A percentile compares a stretch with the other conserved stretches of the same genome.
phyloP scores from a whole-genome alignment of 2,797 vertebrate species.

The Scyliorhinus canicula region DNA sequence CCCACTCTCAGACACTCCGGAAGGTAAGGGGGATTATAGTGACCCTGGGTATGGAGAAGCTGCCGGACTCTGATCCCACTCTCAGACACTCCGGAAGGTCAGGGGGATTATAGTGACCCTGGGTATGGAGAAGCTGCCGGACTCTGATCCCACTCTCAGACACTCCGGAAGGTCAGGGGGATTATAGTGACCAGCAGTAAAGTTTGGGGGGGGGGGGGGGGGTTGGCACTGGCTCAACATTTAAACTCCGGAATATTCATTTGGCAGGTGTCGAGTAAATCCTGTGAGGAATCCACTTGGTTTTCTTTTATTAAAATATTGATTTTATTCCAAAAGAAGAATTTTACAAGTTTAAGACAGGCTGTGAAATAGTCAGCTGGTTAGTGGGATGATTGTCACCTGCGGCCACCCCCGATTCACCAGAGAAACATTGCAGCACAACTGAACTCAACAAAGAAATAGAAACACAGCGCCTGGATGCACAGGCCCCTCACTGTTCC shows the following conservation, averaged over 20 bases:
- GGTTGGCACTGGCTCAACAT: neutral
- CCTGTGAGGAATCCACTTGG: neutral
- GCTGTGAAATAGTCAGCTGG: constrained; percentile 13
- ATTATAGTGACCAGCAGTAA: too few relatives aligned
- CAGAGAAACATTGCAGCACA: neutral
- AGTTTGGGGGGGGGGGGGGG: too few relatives aligned
- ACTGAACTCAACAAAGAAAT: neutral
- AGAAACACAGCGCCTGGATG: neutral
- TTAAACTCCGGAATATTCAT: neutral
- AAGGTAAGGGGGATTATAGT: too few relatives aligned
- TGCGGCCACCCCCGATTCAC: too few relatives aligned
- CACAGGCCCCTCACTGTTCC: neutral
- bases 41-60: too few relatives aligned
- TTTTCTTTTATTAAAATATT: neutral
- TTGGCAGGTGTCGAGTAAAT: neutral
- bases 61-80: too few relatives aligned
- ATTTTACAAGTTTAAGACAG: neutral
- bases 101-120: too few relatives aligned
- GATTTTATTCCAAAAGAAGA: constrained; percentile 18
- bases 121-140: too few relatives aligned
- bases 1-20: neutral
- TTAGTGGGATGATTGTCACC: neutral
- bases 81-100: too few relatives aligned
- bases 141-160: too few relatives aligned
- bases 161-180: too few relatives aligned